Base-by-base conservation (phyloP, 53 echinoderm and acorn worm genomes). In the Holothuria leucospilota region DNA sequence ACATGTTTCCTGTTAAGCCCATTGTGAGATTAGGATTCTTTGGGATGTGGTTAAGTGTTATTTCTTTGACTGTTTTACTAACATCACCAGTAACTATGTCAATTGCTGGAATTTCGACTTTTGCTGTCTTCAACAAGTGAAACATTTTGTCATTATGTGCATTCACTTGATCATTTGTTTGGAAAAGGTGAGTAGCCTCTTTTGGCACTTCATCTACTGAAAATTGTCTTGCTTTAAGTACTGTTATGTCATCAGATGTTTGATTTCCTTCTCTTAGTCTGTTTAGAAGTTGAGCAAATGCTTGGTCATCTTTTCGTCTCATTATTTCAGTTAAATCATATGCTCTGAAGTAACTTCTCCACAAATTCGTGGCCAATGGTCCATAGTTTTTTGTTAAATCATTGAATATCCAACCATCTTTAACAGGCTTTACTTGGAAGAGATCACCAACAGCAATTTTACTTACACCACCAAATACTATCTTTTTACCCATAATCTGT, bases 391-490 rank as follows among this genome's bases (percentile, higher is more conserved):
- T 34, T 2, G 42, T 51, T 67, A 68, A 24, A 52, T n/a, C 51
- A 78, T 86, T 69, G 71, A 89, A 89, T n/a, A 90, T 69, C 90
- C 88, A 90, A 15, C 49, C 63, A 62, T 93, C 78, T 26, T 77
- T 62, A 5, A 93, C 90, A 67, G 93, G 93, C 30, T 90, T 67
- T 34, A 34, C 1, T 34, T 34, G 34, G 2, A 34, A 34, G 34
- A 34, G 34, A 34, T 34, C 34, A 34, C 93, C 87, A 86, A 89
- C 86, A 77, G 58, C 72, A 30, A 92, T 23, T 18, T 90, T 69
- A 79, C 68, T 81, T 25, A 90, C 71, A 59, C 93, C 90, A 42
- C 88, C 90, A 90, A 93, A 90, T 59, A 80, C 59, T n/a, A 27
- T 62, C 18, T 84, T 84, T 15, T 29, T 87, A 13, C 88, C 87